A percentile compares a stretch with the other conserved stretches of the same genome.
These are phyloP conservation scores for Oryzias javanicus DNA, from an alignment of 2,113 vertebrate species.

Conservation along the genomic window DNA sequence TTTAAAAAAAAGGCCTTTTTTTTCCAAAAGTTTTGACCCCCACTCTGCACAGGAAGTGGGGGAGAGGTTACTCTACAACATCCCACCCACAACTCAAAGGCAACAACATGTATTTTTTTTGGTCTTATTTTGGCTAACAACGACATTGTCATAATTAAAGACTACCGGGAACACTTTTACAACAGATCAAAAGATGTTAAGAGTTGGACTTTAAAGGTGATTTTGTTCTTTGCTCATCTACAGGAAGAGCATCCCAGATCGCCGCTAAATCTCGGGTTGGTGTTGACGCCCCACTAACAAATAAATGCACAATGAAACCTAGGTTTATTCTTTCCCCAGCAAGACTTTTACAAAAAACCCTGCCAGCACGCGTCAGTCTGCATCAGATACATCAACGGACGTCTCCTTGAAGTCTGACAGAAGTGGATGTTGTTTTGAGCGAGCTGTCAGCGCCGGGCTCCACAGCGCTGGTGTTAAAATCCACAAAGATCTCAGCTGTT, in stretches of 20 bases:
- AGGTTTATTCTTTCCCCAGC: neutral
- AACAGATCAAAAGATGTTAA: too few relatives aligned
- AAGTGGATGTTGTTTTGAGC: conserved; percentile 25
- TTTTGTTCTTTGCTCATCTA: conserved; percentile 27
- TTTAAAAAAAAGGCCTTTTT: too few relatives aligned
- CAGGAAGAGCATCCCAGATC: conserved; percentile 4
- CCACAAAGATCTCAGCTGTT: neutral
- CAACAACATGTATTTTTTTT: too few relatives aligned
- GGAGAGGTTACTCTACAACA: too few relatives aligned
- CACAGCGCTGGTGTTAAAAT: conserved; percentile 6
- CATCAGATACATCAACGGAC: conserved; percentile 22
- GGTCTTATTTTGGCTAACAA: too few relatives aligned
- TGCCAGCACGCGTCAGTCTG: conserved; percentile 12
- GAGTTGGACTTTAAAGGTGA: conserved; percentile 16
- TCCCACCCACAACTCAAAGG: too few relatives aligned
- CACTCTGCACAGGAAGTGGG: too few relatives aligned
- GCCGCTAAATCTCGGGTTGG: neutral
- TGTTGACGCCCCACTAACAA: neutral
- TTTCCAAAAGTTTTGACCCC: too few relatives aligned
- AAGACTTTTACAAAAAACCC: neutral
- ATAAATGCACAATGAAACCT: neutral
- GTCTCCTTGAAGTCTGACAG: conserved; percentile 29
- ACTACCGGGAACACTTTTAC: too few relatives aligned
- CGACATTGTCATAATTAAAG: too few relatives aligned
- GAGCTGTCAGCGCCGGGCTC: conserved; percentile 5